Evolutionary conservation across 1,140 invertebrate species (phyloP).

Genomic region (Neoseiulus cucumeris): DNA sequence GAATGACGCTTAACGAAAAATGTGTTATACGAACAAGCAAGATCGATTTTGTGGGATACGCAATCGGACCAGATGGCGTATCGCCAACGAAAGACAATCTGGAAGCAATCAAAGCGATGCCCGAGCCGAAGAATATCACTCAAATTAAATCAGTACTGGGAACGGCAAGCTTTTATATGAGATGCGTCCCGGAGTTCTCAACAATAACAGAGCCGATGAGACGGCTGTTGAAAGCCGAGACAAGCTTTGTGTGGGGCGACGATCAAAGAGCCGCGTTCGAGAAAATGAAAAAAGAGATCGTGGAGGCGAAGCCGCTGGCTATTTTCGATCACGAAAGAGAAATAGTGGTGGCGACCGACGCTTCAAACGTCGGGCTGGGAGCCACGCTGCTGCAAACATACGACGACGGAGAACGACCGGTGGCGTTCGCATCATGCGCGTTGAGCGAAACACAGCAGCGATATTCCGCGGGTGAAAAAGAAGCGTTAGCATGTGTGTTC

Average conservation of each 20-base stretch:
- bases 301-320: background rate
- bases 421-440: slow-evolving; percentile 10
- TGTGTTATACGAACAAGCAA: background rate
- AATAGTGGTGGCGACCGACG: background rate
- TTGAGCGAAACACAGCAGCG: slow-evolving; percentile 29
- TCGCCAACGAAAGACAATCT: background rate
- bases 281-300: background rate
- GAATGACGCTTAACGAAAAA: slow-evolving; percentile 19
- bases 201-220: background rate
- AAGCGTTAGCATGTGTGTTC: slow-evolving; percentile 25
- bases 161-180: background rate
- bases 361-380: background rate
- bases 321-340: background rate
- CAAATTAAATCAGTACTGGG: background rate
- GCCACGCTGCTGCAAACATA: background rate
- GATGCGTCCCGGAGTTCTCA: background rate
- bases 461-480: slow-evolving; percentile 28
- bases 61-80: background rate
- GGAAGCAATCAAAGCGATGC: background rate
- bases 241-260: background rate
- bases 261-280: background rate
- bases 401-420: background rate
- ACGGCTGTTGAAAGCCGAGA: background rate
- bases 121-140: background rate
- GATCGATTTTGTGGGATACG: slow-evolving; percentile 12